Conservation (phyloP, 1,140 invertebrate genomes). For the Pseudomyrmex cubaensis region DNA sequence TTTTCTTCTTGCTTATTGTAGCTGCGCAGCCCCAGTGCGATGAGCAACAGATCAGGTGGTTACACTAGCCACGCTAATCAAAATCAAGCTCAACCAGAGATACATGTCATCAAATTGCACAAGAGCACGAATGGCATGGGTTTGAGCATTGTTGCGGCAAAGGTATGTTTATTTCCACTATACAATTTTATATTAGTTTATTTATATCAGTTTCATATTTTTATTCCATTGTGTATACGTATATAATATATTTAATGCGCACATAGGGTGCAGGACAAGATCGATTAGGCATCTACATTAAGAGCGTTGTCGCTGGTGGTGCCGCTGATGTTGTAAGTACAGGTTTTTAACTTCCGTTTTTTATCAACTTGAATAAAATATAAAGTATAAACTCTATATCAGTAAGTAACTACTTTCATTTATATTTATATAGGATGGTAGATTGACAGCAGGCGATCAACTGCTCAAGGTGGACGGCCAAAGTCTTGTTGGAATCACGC, state of each 20-base stretch:
- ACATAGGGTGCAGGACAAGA: conserved; percentile 93
- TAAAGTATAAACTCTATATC: neutral
- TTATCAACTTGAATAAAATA: no score
- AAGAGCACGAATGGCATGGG: conserved; percentile 97
- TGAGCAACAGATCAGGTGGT: conserved; percentile 87
- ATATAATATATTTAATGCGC: no score
- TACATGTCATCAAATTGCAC: conserved; percentile 95
- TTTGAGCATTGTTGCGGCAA: conserved; percentile 96
- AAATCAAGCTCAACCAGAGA: conserved; percentile 87
- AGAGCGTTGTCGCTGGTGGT: conserved; percentile 98
- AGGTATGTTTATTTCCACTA: conserved; percentile 85
- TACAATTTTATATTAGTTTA: neutral
- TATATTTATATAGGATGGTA: conserved; percentile 89
- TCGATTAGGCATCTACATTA: conserved; percentile 98
- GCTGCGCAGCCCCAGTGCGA: conserved; percentile 88
- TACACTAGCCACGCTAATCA: conserved; percentile 78
- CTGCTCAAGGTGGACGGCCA: conserved; percentile 98
- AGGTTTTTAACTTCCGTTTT: no score
- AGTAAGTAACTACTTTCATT: conserved; percentile 12
- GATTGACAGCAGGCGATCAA: conserved; percentile 98
- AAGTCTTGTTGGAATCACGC: conserved; percentile 97
- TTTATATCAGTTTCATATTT: conserved; percentile 3
- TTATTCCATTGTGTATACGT: conserved; percentile 66
- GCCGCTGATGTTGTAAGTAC: conserved; percentile 93
- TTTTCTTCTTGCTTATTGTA: conserved; percentile 76